Conservation (phyloP, 1,140 invertebrate species). For the Rhynchophorus ferrugineus region DNA sequence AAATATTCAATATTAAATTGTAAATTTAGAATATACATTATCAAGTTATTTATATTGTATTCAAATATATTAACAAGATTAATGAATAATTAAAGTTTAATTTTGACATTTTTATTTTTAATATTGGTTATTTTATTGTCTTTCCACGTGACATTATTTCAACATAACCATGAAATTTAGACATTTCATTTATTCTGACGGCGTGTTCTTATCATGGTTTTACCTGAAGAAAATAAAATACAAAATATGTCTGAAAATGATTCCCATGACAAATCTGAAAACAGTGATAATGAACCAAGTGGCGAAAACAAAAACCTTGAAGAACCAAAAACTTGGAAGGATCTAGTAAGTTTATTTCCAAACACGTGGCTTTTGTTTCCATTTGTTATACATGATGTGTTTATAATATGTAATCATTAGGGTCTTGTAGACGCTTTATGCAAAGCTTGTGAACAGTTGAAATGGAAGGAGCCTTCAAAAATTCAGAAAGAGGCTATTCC, state of each 20-base stretch:
- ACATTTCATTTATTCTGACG: too few relatives aligned
- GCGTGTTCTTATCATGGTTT: too few relatives aligned
- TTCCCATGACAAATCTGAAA: background rate
- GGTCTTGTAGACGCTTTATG: slow-evolving; percentile 88
- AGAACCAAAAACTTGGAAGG: slow-evolving; percentile 48
- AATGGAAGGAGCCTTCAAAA: slow-evolving; percentile 90
- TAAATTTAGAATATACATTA: too few relatives aligned
- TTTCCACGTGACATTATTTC: too few relatives aligned
- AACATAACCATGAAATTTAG: too few relatives aligned
- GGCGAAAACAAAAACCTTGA: slow-evolving; percentile 15
- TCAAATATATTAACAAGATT: too few relatives aligned
- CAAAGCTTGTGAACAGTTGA: slow-evolving; percentile 83
- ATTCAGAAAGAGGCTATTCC: slow-evolving; percentile 94
- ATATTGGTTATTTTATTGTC: too few relatives aligned
- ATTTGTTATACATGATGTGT: slow-evolving; percentile 11
- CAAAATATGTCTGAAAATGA: background rate
- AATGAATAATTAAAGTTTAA: too few relatives aligned
- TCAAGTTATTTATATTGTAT: too few relatives aligned
- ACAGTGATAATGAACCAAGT: background rate
- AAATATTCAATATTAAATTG: too few relatives aligned
- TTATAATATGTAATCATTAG: slow-evolving; percentile 43
- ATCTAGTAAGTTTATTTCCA: slow-evolving; percentile 46
- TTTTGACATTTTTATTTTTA: too few relatives aligned
- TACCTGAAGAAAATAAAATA: background rate
- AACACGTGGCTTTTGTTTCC: slow-evolving; percentile 1